Conservation (phyloP, 2,797 vertebrate genomes). For the Rhyacichthys aspro region DNA sequence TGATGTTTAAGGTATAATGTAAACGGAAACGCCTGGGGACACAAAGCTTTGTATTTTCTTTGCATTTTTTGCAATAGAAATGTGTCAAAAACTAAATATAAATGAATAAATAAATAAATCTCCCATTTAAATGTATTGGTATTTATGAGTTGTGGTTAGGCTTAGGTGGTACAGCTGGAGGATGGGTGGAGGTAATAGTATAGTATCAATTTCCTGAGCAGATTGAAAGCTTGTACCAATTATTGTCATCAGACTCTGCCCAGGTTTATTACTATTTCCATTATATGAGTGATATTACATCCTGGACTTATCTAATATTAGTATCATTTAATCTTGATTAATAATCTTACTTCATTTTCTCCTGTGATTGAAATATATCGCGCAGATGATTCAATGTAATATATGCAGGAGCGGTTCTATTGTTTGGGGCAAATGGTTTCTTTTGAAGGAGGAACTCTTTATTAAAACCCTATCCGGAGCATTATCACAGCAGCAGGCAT, state of each 20-base stretch:
- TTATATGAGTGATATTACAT: slow-evolving; percentile 64
- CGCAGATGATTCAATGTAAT: slow-evolving; percentile 51
- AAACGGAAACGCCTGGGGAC: too few relatives aligned
- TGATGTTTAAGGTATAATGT: too few relatives aligned
- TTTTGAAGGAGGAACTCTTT: slow-evolving; percentile 60
- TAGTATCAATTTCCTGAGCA: slow-evolving; percentile 40
- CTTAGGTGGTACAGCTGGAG: slow-evolving; percentile 8
- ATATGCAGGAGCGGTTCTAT: slow-evolving; percentile 46
- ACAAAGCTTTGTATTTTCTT: too few relatives aligned
- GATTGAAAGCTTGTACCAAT: slow-evolving; percentile 46
- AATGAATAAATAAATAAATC: too few relatives aligned
- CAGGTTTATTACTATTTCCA: slow-evolving; percentile 52
- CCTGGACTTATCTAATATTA: slow-evolving; percentile 65
- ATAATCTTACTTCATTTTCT: slow-evolving; percentile 69
- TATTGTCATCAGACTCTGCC: slow-evolving; percentile 38
- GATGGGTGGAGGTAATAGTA: slow-evolving; percentile 19
- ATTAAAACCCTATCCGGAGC: slow-evolving; percentile 58
- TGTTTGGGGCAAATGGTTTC: slow-evolving; percentile 68
- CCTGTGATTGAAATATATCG: slow-evolving; percentile 62
- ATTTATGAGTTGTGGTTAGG: slow-evolving; percentile 9
- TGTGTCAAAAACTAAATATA: too few relatives aligned
- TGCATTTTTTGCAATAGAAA: too few relatives aligned
- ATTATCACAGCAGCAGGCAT: slow-evolving; percentile 42
- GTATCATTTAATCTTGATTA: slow-evolving; percentile 72
- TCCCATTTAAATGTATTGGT: neutral